A percentile compares a stretch with the other conserved stretches of the same genome.
Conservation (phyloP, 2,888 invertebrate genomes). For the Dyspetes luteomarginatus region DNA sequence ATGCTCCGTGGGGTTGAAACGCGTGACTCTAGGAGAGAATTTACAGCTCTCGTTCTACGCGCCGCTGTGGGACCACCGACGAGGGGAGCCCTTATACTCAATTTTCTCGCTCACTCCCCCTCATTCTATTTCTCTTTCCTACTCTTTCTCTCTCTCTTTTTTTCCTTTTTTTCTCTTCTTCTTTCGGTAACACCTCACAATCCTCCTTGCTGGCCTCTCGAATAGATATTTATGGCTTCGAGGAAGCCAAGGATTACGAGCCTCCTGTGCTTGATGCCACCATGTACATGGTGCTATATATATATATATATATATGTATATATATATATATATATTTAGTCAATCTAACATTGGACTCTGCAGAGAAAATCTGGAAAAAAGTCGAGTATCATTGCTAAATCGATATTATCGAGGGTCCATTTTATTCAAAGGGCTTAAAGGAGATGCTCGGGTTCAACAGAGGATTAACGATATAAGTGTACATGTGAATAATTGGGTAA, state of each 20-base stretch:
- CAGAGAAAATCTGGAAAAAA: background rate
- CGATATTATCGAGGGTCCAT: slow-evolving; percentile 29
- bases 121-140: background rate
- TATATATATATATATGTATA: background rate
- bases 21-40: slow-evolving; percentile 63
- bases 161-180: slow-evolving; percentile 38
- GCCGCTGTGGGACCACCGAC: slow-evolving; percentile 63
- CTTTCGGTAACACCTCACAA: slow-evolving; percentile 46
- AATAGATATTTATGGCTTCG: slow-evolving; percentile 67
- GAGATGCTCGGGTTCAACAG: background rate
- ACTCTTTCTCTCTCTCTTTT: background rate
- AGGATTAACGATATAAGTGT: background rate
- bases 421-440: slow-evolving; percentile 3
- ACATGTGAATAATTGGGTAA: background rate
- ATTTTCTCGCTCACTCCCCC: slow-evolving; percentile 44
- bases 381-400: slow-evolving; percentile 22
- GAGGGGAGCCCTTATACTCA: slow-evolving; percentile 54
- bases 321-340: background rate
- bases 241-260: slow-evolving; percentile 57
- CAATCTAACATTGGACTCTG: background rate
- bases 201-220: slow-evolving; percentile 46
- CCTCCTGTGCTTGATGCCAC: slow-evolving; percentile 28
- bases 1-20: slow-evolving; percentile 59
- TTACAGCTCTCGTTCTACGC: slow-evolving; percentile 67
- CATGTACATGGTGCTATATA: slow-evolving; percentile 17